Evolutionary conservation across 2,797 vertebrate genomes (phyloP).

Genomic region (Ptychadena robeensis): DNA sequence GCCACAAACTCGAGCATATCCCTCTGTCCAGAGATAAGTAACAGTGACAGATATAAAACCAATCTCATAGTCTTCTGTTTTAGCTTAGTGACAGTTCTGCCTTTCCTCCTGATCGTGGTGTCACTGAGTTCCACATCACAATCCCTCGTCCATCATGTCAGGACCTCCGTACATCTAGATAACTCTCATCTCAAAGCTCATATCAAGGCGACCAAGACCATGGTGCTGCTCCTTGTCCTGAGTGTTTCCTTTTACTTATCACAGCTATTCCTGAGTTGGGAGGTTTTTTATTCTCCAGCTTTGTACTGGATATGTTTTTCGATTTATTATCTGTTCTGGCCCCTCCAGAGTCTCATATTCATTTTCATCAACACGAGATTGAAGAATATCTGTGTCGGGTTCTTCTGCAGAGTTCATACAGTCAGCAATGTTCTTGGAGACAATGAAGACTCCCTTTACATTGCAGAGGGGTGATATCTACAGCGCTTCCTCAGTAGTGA

Average conservation of each 20-base stretch:
- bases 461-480: too few relatives aligned
- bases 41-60: not conserved
- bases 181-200: conserved; percentile 55
- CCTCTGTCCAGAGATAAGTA: not conserved
- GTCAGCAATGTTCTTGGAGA: too few relatives aligned
- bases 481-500: too few relatives aligned
- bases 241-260: not conserved
- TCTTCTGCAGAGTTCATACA: too few relatives aligned
- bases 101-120: conserved; percentile 64
- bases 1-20: too few relatives aligned
- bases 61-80: not conserved
- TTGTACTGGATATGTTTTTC: not conserved
- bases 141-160: conserved; percentile 64
- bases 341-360: not conserved
- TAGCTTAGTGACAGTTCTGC: conserved; percentile 6
- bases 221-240: conserved; percentile 54
- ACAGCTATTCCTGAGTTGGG: not conserved
- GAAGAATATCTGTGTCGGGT: too few relatives aligned
- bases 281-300: conserved; percentile 43
- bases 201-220: conserved; percentile 63
- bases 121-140: conserved; percentile 62
- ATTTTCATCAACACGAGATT: not conserved
- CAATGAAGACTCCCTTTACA: too few relatives aligned
- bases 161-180: conserved; percentile 54
- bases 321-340: not conserved